Evolutionary conservation across 2,888 invertebrate genomes (phyloP), one percentile per base, ranked within the genome.

Genomic region (Eledona agricola): DNA sequence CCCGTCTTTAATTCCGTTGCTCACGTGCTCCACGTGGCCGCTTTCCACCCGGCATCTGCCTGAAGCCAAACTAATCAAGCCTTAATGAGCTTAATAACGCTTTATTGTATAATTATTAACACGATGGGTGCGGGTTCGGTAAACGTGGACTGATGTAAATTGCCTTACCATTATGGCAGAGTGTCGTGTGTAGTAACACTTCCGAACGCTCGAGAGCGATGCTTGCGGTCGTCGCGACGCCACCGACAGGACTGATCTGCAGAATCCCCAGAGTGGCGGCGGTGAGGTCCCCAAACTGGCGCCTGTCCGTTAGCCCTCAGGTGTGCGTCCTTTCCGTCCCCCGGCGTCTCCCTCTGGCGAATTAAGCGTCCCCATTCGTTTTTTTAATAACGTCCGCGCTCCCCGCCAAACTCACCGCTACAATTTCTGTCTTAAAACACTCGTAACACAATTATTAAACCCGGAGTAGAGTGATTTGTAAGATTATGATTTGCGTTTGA

Each of bases 201-300:
- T 12, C 7, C 17, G 34, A 34, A 25, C 19, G n/a, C 34, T 31
- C 3, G 32, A 15, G 9, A 9, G 20, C 59, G 62, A 68, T 74
- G 75, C 77, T 76, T 71, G 74, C 66, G 60, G 66, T 62, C 66
- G 69, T 60, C 71, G 64, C 67, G 74, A 73, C 74, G 69, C 70
- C 72, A 57, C 65, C 62, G 71, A 75, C 74, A 77, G 72, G 67
- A 80, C 75, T 74, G 72, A 68, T 74, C 49, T 58, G 60, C 57
- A 57, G 57, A 56, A 63, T 58, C 63, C 63, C 63, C 64, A 65
- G 66, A 63, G 62, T 64, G 64, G 59, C 58, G 64, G 64, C 66
- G 66, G 64, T 64, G 60, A 59, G 60, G 61, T 61, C 64, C 55
- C 57, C 47, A 32, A 51, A 54, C 51, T 59, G 65, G 70, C 72